These are phyloP conservation scores for Sorex maritimensis DNA, from an alignment of 2,797 vertebrate genomes.

Conservation along the genomic window DNA sequence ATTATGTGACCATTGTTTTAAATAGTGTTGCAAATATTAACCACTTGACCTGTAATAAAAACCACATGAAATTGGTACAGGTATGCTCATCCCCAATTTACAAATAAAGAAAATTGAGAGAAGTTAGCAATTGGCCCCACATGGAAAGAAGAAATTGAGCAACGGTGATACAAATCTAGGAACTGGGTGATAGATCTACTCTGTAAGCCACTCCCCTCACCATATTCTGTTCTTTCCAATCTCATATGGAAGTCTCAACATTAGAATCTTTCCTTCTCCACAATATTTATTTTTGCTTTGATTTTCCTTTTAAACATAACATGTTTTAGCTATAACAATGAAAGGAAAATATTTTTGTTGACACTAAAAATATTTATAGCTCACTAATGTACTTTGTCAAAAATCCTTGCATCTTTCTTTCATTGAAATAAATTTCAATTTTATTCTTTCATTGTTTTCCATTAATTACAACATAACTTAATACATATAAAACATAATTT, in stretches of 20 bases:
- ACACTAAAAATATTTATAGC: background rate
- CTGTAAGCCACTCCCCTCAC: background rate
- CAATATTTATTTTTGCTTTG: background rate
- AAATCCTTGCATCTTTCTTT: background rate
- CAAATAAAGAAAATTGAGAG: background rate
- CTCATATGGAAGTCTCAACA: background rate
- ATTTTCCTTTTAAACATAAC: background rate
- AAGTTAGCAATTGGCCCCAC: background rate
- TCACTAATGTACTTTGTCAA: background rate
- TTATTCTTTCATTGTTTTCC: background rate
- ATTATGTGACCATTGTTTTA: background rate
- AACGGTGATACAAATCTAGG: background rate
- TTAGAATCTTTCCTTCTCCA: background rate
- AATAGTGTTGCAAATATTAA: background rate
- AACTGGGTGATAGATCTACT: background rate
- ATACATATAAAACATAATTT: slow-evolving; percentile 34
- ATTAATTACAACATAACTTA: background rate
- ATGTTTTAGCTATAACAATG: background rate
- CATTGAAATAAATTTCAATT: no score
- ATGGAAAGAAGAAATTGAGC: background rate
- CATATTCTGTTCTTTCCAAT: background rate
- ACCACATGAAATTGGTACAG: background rate
- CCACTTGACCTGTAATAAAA: background rate
- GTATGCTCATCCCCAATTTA: background rate
- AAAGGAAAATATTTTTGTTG: background rate